Evolutionary conservation across 2,888 invertebrate species (phyloP), one percentile per base, ranked within the genome.

Genomic region (Drosophila atripex): DNA sequence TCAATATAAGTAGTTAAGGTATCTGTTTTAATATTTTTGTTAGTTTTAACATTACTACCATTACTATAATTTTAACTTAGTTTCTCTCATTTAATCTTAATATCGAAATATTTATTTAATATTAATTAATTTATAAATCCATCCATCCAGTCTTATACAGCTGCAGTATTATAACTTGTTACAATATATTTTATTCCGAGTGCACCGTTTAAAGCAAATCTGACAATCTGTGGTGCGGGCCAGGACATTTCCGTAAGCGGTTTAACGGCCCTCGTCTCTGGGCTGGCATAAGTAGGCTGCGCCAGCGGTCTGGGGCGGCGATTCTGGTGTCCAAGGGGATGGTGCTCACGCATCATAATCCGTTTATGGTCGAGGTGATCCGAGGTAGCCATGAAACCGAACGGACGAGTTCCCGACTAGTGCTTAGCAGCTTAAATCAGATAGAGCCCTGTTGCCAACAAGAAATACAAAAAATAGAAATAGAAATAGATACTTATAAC

Each of bases 201-300:
- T 63, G 68, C 68, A 63, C 49, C 54, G 45, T 50, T 60, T 49
- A 61, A 41, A 68, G 38, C 41, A 69, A 63, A 64, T 56, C 60
- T 4, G 30, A 35, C 0, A 32, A 32, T 32, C 12, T 43, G 28
- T 30, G 32, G 14, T 2, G 6, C 39, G 8, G 58, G 38, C 25
- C 38, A n/a, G n/a, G 32, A 60, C 38, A 56, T 57, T 4, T 23
- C 61, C 43, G 65, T 75, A 64, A 71, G 74, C 77, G 71, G 75
- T 63, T 75, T 75, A 75, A 59, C 68, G 56, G 75, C 60, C 58
- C 18, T 18, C 49, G 49, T 41, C 58, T 38, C 63, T 54, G 65
- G 51, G 41, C 56, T 46, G 75, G 64, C 75, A 74, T 58, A 65
- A 65, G 73, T 60, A 60, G 57, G 51, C 51, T 25, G 32, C n/a